phyloP scores from a whole-genome alignment of 2,888 invertebrate species.

The Troides helena region DNA sequence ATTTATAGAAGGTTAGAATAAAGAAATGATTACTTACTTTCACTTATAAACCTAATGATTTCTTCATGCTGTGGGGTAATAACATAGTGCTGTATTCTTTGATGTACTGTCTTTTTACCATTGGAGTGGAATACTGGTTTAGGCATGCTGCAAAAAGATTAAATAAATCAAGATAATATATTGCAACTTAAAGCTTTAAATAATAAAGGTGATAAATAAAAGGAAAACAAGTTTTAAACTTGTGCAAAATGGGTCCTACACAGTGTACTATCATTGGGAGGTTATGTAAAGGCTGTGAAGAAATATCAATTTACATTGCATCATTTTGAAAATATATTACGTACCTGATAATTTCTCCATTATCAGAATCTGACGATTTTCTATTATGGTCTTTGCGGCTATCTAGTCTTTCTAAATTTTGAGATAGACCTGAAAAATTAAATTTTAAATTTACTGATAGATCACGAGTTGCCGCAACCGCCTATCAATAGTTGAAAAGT shows the following conservation, averaged over 20 bases:
- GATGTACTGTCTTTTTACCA: constrained; percentile 82
- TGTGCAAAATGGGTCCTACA: background rate
- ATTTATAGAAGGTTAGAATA: background rate
- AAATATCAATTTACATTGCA: constrained; percentile 54
- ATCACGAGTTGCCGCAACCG: constrained; percentile 27
- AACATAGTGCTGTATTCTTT: constrained; percentile 80
- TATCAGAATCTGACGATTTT: constrained; percentile 84
- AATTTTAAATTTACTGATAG: constrained; percentile 41
- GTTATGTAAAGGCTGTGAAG: constrained; percentile 77
- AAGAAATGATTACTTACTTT: constrained; percentile 82
- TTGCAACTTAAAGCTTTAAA: background rate
- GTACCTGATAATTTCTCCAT: constrained; percentile 84
- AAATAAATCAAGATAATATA: background rate
- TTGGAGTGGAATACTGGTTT: constrained; percentile 90
- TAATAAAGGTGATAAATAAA: background rate
- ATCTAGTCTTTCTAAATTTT: constrained; percentile 90
- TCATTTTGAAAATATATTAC: constrained; percentile 41
- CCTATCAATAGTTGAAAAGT: constrained; percentile 16
- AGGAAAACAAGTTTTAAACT: background rate
- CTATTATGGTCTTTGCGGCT: constrained; percentile 85
- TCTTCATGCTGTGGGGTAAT: constrained; percentile 91
- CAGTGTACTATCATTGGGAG: constrained; percentile 42
- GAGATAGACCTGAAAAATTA: constrained; percentile 84
- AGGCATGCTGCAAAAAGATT: constrained; percentile 82
- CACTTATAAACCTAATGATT: constrained; percentile 91